Conservation (phyloP, 2,113 vertebrate genomes). For the Donacobius atricapilla region DNA sequence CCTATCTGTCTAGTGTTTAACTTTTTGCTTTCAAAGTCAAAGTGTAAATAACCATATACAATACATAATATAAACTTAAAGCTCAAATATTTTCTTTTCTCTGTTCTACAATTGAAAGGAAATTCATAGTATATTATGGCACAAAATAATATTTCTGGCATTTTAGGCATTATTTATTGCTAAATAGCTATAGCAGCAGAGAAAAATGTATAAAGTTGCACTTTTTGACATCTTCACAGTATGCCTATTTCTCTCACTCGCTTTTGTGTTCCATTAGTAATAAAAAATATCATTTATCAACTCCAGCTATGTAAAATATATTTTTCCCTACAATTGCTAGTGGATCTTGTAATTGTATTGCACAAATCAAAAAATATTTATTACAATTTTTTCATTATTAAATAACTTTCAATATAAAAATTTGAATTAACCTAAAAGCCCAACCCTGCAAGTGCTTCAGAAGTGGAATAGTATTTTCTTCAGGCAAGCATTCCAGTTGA, state of each 20-base stretch:
- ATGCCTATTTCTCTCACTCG: conserved; percentile 51
- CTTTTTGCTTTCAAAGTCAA: background rate
- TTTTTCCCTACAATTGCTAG: conserved; percentile 18
- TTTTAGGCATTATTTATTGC: conserved; percentile 28
- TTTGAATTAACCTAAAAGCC: conserved; percentile 36
- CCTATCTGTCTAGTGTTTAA: background rate
- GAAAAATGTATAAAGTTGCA: conserved; percentile 54
- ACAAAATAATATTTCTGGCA: conserved; percentile 53
- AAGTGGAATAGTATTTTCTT: background rate
- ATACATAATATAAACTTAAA: conserved; percentile 14
- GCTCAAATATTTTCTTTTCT: conserved; percentile 5
- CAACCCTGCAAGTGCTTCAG: conserved; percentile 37
- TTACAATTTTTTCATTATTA: conserved; percentile 51
- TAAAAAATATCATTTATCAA: conserved; percentile 53
- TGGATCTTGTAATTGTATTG: conserved; percentile 59
- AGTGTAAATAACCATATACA: background rate
- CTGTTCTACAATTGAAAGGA: background rate
- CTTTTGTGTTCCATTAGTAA: conserved; percentile 53
- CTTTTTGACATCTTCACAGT: conserved; percentile 72
- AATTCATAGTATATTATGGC: conserved; percentile 32
- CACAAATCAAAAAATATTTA: conserved; percentile 56
- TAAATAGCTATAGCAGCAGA: conserved; percentile 65
- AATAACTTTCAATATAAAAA: conserved; percentile 47
- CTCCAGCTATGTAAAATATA: conserved; percentile 46
- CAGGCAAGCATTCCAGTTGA: background rate